Conservation (phyloP, 2,888 invertebrate species). For the Meloe dianella region DNA sequence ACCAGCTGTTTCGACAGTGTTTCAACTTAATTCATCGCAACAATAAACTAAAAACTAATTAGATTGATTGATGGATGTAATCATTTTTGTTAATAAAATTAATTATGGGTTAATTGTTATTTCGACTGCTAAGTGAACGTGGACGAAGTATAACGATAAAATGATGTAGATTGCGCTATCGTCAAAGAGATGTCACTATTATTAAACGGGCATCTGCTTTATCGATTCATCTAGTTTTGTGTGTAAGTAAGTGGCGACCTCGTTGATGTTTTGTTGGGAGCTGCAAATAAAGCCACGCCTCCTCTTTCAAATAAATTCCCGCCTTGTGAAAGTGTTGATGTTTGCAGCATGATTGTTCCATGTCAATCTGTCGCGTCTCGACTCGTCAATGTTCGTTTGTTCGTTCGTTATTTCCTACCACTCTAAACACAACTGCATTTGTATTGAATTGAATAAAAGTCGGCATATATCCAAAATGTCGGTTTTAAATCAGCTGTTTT, state of each 20-base stretch:
- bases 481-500: conserved; percentile 10
- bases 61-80: no score
- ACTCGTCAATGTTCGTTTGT: conserved; percentile 32
- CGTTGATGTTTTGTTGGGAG: conserved; percentile 1
- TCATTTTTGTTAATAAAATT: no score
- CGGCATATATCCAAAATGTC: conserved; percentile 11
- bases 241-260: conserved; percentile 16
- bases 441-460: conserved; percentile 9
- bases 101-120: no score
- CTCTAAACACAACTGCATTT: conserved; percentile 42
- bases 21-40: no score
- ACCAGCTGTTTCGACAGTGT: background rate
- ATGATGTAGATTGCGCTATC: no score
- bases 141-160: background rate
- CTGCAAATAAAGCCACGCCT: background rate
- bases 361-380: conserved; percentile 15
- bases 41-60: background rate
- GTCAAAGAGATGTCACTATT: background rate
- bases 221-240: background rate
- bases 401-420: conserved; percentile 28
- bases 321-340: background rate
- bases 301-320: conserved; percentile 25
- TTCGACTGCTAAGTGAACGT: background rate
- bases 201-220: background rate
- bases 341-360: background rate